Percentiles rank a stretch among this genome's conserved stretches.
Conservation (phyloP, 2,888 invertebrate genomes). For the Tenodera sinensis region DNA sequence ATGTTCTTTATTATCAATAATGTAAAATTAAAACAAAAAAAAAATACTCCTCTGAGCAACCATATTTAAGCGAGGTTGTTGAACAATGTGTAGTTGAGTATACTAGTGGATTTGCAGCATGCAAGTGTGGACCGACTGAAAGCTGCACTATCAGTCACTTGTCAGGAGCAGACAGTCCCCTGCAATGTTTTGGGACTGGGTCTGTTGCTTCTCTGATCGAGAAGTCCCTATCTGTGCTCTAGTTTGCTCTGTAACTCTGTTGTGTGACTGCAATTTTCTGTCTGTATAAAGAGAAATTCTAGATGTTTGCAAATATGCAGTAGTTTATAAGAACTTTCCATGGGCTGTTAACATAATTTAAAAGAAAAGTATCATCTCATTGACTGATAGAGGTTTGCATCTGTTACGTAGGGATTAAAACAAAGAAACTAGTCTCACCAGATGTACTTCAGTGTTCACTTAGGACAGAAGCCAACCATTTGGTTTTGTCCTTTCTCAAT, state of each 20-base stretch:
- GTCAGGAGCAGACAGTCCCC: not conserved
- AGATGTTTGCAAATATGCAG: constrained; percentile 40
- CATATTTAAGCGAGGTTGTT: constrained; percentile 32
- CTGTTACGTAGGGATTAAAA: constrained; percentile 29
- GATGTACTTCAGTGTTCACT: constrained; percentile 33
- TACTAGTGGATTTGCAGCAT: constrained; percentile 27
- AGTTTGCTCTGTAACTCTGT: constrained; percentile 36
- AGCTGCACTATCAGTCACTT: constrained; percentile 1
- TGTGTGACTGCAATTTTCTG: constrained; percentile 35
- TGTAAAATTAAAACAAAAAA: constrained; percentile 29
- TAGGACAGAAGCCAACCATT: constrained; percentile 27
- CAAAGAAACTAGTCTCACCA: constrained; percentile 29
- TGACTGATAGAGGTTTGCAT: constrained; percentile 34
- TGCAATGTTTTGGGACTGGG: not conserved
- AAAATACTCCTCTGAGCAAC: constrained; percentile 31
- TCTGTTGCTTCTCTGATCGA: not conserved
- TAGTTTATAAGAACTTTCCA: constrained; percentile 38
- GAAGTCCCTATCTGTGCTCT: constrained; percentile 32
- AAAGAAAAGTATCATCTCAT: constrained; percentile 33
- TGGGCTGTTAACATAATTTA: constrained; percentile 37
- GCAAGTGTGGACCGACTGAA: not conserved
- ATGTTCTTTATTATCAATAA: constrained; percentile 33
- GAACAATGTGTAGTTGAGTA: constrained; percentile 29
- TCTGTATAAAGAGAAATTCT: constrained; percentile 34
- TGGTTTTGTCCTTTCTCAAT: constrained; percentile 20